A percentile compares a stretch with the other conserved stretches of the same genome.
Conservation (phyloP, 1,140 invertebrate species). For the Drosophila tsacasi region DNA sequence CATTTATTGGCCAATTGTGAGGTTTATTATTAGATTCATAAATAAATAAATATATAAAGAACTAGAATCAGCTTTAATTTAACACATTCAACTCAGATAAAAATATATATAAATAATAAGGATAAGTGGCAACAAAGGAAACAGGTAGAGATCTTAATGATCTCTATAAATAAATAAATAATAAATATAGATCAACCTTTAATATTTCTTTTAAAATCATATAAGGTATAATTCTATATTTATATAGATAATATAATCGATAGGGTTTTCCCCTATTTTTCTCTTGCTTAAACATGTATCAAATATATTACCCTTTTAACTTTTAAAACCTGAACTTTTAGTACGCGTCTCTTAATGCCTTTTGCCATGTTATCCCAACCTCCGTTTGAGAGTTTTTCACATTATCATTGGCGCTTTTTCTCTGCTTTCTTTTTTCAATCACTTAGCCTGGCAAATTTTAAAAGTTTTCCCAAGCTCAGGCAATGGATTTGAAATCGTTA, state of each 20-base stretch:
- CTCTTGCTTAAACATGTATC: background rate
- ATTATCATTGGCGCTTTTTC: constrained; percentile 10
- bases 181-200: background rate
- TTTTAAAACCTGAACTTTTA: background rate
- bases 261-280: background rate
- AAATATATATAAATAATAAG: background rate
- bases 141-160: background rate
- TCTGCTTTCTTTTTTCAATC: constrained; percentile 15
- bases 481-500: constrained; percentile 42
- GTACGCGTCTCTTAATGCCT: background rate
- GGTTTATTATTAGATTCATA: too few relatives aligned
- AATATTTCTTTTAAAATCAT: background rate
- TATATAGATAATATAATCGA: too few relatives aligned
- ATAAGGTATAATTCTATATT: background rate
- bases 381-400: background rate
- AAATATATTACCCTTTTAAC: background rate
- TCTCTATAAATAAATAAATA: background rate
- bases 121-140: background rate
- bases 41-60: background rate
- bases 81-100: background rate
- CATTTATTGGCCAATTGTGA: too few relatives aligned
- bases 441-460: constrained; percentile 34
- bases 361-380: background rate
- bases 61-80: too few relatives aligned
- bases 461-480: constrained; percentile 28